These are phyloP conservation scores for Priocnemis perturbator DNA, from an alignment of 2,888 invertebrate species.

Conservation along the genomic window DNA sequence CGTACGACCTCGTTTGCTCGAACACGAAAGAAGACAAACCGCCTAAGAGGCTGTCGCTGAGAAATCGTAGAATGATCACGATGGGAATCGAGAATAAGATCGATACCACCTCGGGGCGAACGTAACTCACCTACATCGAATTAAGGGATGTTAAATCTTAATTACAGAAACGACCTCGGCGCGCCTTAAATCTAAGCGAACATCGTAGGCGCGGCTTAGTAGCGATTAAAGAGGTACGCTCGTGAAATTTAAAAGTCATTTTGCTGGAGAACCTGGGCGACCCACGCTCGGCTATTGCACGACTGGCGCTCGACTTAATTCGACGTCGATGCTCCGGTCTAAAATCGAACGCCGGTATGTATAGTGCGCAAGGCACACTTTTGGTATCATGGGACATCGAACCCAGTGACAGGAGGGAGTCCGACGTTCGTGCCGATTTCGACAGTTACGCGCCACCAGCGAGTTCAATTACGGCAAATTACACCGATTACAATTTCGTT, in stretches of 20 bases:
- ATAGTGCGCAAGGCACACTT: too few relatives aligned
- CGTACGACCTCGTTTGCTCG: background rate
- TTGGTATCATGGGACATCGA: too few relatives aligned
- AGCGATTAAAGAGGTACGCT: too few relatives aligned
- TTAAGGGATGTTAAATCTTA: constrained; percentile 39
- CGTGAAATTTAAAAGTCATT: too few relatives aligned
- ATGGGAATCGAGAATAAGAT: background rate
- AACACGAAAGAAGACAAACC: constrained; percentile 5
- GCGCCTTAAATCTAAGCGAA: constrained; percentile 21
- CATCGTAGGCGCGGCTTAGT: too few relatives aligned
- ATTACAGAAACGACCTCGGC: constrained; percentile 32
- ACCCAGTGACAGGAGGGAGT: too few relatives aligned
- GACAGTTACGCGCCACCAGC: background rate
- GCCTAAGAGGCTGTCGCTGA: background rate
- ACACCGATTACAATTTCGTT: constrained; percentile 11
- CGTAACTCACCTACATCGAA: constrained; percentile 20
- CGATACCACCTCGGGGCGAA: too few relatives aligned
- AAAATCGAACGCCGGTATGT: too few relatives aligned
- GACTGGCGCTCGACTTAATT: too few relatives aligned
- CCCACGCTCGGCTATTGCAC: too few relatives aligned
- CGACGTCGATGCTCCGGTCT: too few relatives aligned
- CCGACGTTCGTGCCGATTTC: background rate
- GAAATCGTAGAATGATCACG: background rate
- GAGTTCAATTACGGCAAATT: constrained; percentile 7
- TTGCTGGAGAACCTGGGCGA: too few relatives aligned